Percentiles rank a stretch among this genome's conserved stretches.
Evolutionary conservation across 2,888 invertebrate genomes (phyloP).

Genomic region (Tachina lurida): DNA sequence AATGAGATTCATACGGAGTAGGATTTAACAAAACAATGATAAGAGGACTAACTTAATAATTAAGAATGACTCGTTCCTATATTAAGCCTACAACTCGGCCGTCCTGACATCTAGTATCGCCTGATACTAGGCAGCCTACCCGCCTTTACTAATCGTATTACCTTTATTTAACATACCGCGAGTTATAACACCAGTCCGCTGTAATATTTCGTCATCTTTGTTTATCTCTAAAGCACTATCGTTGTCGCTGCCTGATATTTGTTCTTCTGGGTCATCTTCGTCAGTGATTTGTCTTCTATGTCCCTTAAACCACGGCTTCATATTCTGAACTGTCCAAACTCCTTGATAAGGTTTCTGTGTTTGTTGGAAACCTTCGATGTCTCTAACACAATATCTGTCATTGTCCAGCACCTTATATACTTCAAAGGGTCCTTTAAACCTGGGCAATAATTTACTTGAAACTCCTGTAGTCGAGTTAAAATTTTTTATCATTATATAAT

Average conservation of each 20-base stretch:
- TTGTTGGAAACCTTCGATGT: not conserved
- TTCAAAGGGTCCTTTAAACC: not conserved
- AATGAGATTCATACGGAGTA: too few relatives aligned
- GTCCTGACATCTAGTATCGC: not conserved
- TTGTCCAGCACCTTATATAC: not conserved
- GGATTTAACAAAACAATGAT: too few relatives aligned
- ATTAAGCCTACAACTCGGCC: conserved; percentile 3
- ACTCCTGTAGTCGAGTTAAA: not conserved
- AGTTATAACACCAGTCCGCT: too few relatives aligned
- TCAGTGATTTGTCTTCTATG: too few relatives aligned
- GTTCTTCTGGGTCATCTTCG: too few relatives aligned
- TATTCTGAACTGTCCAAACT: not conserved
- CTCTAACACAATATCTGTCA: not conserved
- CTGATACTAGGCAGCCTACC: not conserved
- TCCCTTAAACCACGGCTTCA: not conserved
- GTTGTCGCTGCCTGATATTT: too few relatives aligned
- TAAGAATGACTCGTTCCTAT: too few relatives aligned
- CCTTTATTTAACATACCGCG: too few relatives aligned
- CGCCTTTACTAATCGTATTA: too few relatives aligned
- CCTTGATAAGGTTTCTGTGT: conserved; percentile 6
- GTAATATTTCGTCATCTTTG: not conserved
- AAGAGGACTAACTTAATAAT: too few relatives aligned
- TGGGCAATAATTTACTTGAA: not conserved
- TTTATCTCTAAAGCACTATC: too few relatives aligned
- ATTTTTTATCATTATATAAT: not conserved